Base-by-base conservation (phyloP, 2,113 vertebrate genomes). In the Sceloporus undulatus region DNA sequence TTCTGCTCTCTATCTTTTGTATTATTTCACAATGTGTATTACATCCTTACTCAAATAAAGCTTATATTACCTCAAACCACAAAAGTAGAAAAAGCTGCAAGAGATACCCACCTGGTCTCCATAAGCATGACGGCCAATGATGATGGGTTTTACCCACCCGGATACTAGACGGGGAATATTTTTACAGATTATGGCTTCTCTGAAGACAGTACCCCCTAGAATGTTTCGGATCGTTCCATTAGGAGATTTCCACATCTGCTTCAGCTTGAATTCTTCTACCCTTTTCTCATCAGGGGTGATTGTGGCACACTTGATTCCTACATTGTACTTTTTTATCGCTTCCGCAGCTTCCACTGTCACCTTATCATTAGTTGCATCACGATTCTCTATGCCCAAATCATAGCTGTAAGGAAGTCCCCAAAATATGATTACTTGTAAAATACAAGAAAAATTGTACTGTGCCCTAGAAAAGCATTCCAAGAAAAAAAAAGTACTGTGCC, bases 211-310 rank as follows among this genome's bases (percentile, higher is more conserved):
- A 84, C 99, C 99, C 14, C 99, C 99, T 7, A 99, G 96, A 95
- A 99, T 99, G 95, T 99, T 99, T 34, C 99, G 96, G 94, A 99
- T 99, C 90, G 99, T 99, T 66, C 99, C 99, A 27, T 99, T 99
- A 34, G 99, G 99, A 1, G 99, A 99, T 71, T 98, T 98, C 99
- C 99, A 99, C 99, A 99, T 99, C 94, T 98, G 97, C 94, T 99
- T 99, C 52, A 99, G 85, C 90, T 98, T 98, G 96, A 99, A 99
- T 94, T 99, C 98, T 92, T 98, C 98, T 77, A 99, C 98, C 3
- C 99, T 97, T 0, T 98, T 98, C 96, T 99, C 99, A 65, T 99
- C 99, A 0, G 99, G 99, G 23, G 98, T 99, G 96, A 99, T 99
- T 86, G 99, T 99, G 89, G 99, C 99, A 78, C 99, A 99, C 92